Conservation (phyloP, 1,140 invertebrate genomes). For the Macrobrachium rosenbergii region DNA sequence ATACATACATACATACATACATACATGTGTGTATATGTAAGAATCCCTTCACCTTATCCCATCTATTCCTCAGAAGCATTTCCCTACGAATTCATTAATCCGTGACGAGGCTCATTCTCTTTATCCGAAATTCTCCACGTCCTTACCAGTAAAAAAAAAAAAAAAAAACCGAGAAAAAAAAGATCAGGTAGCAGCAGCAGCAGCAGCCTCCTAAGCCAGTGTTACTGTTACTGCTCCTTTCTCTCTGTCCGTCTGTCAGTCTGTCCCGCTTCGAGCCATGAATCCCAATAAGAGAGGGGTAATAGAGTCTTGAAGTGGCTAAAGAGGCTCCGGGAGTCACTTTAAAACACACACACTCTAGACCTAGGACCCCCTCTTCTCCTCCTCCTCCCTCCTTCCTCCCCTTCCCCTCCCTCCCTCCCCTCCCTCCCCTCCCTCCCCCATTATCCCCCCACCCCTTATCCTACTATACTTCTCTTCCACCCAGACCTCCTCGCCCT, state of each 20-base stretch:
- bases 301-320: slow-evolving; percentile 4
- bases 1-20: too few relatives aligned
- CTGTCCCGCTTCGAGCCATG: slow-evolving; percentile 6
- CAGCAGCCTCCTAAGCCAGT: too few relatives aligned
- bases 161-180: background rate
- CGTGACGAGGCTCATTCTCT: background rate
- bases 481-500: too few relatives aligned
- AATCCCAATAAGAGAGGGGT: slow-evolving; percentile 33
- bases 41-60: too few relatives aligned
- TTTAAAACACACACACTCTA: background rate
- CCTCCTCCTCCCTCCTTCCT: background rate
- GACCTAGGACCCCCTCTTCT: background rate
- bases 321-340: slow-evolving; percentile 16
- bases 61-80: too few relatives aligned
- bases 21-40: too few relatives aligned
- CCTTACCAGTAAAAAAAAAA: background rate
- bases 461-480: too few relatives aligned
- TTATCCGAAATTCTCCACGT: background rate
- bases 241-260: too few relatives aligned
- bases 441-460: background rate
- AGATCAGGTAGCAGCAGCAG: background rate
- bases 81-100: background rate
- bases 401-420: background rate
- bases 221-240: too few relatives aligned
- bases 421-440: background rate